Percentiles rank a stretch among this genome's conserved stretches.
These are phyloP conservation scores for Ondatra zibethicus DNA, from an alignment of 2,113 vertebrate species.

Conservation along the genomic window DNA sequence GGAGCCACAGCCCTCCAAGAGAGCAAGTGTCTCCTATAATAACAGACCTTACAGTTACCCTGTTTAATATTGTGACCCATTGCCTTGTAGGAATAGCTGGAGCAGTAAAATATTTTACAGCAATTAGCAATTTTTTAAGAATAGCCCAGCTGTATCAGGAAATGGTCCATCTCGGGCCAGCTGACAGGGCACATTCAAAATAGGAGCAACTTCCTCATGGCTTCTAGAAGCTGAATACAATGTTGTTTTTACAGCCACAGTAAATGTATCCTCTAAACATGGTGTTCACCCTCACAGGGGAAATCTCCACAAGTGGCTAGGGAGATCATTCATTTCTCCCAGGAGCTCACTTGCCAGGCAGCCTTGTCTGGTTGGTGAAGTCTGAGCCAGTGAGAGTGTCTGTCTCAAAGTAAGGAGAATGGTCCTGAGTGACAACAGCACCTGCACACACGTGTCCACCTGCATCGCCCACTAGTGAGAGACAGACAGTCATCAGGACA, in stretches of 20 bases:
- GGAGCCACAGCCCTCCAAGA: background rate
- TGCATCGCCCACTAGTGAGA: background rate
- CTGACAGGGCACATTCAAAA: background rate
- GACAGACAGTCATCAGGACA: background rate
- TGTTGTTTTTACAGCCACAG: background rate
- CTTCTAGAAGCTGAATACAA: background rate
- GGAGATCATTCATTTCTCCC: background rate
- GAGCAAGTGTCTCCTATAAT: background rate
- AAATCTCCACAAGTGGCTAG: too few species aligned
- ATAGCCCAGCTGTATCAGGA: background rate
- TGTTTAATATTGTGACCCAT: background rate
- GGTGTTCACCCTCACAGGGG: background rate
- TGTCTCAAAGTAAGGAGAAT: background rate
- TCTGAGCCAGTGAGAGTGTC: background rate
- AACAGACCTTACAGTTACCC: background rate
- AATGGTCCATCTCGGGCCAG: background rate
- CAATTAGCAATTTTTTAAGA: background rate
- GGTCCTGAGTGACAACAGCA: background rate
- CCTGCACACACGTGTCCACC: background rate
- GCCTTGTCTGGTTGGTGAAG: background rate
- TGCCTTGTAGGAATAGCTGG: background rate
- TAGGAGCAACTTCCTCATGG: background rate
- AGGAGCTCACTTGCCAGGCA: background rate
- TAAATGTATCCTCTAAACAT: background rate
- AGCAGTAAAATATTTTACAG: background rate